Base-by-base conservation (phyloP, 2,797 vertebrate genomes). In the Cryptoprocta ferox region DNA sequence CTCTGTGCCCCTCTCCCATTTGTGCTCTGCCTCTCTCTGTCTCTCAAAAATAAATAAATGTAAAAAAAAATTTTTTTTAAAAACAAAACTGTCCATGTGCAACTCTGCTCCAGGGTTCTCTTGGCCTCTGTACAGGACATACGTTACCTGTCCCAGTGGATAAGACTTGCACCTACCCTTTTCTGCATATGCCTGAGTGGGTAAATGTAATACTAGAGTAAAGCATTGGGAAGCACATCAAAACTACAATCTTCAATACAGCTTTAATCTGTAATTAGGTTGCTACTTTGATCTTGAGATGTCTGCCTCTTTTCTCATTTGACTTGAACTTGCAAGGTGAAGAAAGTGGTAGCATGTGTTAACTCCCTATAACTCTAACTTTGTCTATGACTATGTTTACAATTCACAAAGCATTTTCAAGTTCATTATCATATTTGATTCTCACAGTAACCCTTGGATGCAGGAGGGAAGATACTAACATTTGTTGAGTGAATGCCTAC, bases 231-330 rank as follows among this genome's bases (percentile, higher is more conserved):
- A 97, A 96, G 7, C 35, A 70, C 39, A 89, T 96, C 73, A 93
- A 93, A 86, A 90, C 82, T 79, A 73, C 42, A 93, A 66, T 48
- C 73, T 83, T 5, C 35, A 81, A 48, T 42, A 35, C 4, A 39
- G 32, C 65, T 82, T 95, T 92, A 86, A 87, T 83, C 81, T 76
- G 32, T 42, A 90, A 91, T 63, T 92, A 86, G 75, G 70, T 84
- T 87, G 24, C 28, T 70, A 26, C 48, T 97, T 97, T 89, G 48
- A 94, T 94, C 21, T 91, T 89, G 70, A 93, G 66, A 39, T 53
- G 35, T 71, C 45, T 94, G 75, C 21, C 61, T 83, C 35, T 95
- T 79, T 95, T 79, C 50, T 48, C 59, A 30, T 56, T 88, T 53
- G 37, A 91, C 75, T 56, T 48, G n/a, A 89, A 86, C 4, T 56